These are phyloP conservation scores for Sebastes dallii DNA, from an alignment of 2,797 vertebrate species.

Conservation along the genomic window DNA sequence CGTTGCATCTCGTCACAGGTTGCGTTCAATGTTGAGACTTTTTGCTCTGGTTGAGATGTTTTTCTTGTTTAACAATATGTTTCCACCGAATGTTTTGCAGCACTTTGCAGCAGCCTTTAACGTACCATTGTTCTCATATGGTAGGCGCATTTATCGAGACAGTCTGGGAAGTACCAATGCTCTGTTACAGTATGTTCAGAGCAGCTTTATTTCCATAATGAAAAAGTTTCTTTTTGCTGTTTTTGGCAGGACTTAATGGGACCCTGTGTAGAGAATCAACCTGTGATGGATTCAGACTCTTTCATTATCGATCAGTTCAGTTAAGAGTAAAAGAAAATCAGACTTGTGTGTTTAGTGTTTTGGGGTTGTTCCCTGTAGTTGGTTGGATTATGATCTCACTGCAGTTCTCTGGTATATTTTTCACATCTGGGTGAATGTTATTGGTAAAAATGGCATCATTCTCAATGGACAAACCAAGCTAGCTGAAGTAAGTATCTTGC, in stretches of 20 bases:
- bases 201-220: neutral
- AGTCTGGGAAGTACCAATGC: neutral
- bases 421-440: neutral
- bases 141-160: too few relatives aligned
- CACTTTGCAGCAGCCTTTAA: too few relatives aligned
- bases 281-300: neutral
- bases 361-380: neutral
- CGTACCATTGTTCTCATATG: too few relatives aligned
- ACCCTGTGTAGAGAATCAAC: neutral
- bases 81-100: neutral
- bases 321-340: too few relatives aligned
- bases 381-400: neutral
- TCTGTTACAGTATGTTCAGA: neutral
- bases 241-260: neutral
- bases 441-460: neutral
- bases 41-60: neutral
- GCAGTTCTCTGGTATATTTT: neutral
- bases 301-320: neutral
- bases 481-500: neutral
- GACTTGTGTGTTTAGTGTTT: neutral
- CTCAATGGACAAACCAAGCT: neutral
- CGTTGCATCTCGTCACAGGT: neutral
- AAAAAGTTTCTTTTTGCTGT: neutral
- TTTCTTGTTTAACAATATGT: neutral
- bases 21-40: neutral